Evolutionary conservation across 2,888 invertebrate species (phyloP).

Genomic region (Thymelicus sylvestris): DNA sequence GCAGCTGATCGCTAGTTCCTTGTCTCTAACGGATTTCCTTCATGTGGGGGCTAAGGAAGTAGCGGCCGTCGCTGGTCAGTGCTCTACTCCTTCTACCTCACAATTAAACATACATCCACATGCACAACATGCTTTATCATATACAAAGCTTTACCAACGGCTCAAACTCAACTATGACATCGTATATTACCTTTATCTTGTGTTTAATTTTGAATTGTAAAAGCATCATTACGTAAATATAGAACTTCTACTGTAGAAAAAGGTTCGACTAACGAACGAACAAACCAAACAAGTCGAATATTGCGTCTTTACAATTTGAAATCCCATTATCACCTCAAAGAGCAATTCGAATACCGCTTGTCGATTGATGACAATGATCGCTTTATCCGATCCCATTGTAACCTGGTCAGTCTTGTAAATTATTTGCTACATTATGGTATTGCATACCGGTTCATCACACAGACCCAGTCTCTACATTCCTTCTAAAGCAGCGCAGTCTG

Average conservation of each 20-base stretch:
- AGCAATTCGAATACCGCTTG: slow-evolving; percentile 1
- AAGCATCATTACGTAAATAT: neutral
- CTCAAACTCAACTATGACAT: slow-evolving; percentile 39
- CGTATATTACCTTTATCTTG: neutral
- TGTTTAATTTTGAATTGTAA: neutral
- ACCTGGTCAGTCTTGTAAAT: slow-evolving; percentile 1
- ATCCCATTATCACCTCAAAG: slow-evolving; percentile 3
- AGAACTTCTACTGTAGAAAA: no score
- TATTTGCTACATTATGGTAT: neutral
- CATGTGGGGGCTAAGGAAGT: slow-evolving; percentile 88
- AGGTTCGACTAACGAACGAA: neutral
- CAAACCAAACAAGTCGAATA: neutral
- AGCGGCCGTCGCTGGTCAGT: slow-evolving; percentile 81
- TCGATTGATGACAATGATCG: neutral
- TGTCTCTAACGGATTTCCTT: slow-evolving; percentile 94
- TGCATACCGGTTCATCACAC: neutral
- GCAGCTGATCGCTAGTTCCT: slow-evolving; percentile 94
- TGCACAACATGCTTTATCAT: slow-evolving; percentile 67
- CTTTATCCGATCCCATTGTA: neutral
- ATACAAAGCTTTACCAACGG: slow-evolving; percentile 73
- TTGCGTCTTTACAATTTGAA: neutral
- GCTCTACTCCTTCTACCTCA: slow-evolving; percentile 52
- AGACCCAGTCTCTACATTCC: no score
- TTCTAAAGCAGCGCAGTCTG: no score
- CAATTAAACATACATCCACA: slow-evolving; percentile 45